Evolutionary conservation across 2,888 invertebrate genomes (phyloP), one percentile per base, ranked within the genome.

Genomic region (Cephus runcator): DNA sequence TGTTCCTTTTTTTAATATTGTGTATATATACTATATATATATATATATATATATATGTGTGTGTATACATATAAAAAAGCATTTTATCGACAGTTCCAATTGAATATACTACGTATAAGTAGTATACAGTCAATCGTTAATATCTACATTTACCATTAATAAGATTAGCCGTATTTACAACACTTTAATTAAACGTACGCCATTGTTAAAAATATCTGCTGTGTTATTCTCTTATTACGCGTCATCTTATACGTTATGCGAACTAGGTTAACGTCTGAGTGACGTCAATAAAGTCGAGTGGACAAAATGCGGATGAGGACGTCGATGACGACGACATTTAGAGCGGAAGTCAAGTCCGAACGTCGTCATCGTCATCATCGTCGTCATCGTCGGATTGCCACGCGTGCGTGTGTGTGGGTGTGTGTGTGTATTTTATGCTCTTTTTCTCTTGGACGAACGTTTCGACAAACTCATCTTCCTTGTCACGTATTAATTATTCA

Each of bases 21-120:
- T 69, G 30, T 33, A 11, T 71, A 71, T 71, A 71, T 71, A 71
- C 12, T 69, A 69, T 69, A 31, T 33, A 71, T 71, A 71, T 71
- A 33, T n/a, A n/a, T n/a, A n/a, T n/a, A n/a, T n/a, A n/a, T 71
- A 33, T 71, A 11, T 69, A 0, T 71, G 33, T 71, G 9, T 30
- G 74, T 82, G 85, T 85, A 82, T 87, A 88, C 85, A 88, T 89
- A 88, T 87, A 88, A 88, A 89, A 88, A 89, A 89, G 88, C 89
- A 82, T 87, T 83, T 69, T 79, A 88, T 88, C 88, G 87, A 88
- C 86, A 88, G 85, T 87, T 87, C 85, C 86, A 86, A 83, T 87
- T 85, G 85, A 86, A 83, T 87, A 83, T 73, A 36, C 71, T 75
- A 68, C 75, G 34, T n/a, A 34, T 73, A 56, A 30, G 68, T 23